A percentile compares a stretch with the other conserved stretches of the same genome.
Conservation (phyloP, 2,113 vertebrate genomes). For the Quiscalus mexicanus region DNA sequence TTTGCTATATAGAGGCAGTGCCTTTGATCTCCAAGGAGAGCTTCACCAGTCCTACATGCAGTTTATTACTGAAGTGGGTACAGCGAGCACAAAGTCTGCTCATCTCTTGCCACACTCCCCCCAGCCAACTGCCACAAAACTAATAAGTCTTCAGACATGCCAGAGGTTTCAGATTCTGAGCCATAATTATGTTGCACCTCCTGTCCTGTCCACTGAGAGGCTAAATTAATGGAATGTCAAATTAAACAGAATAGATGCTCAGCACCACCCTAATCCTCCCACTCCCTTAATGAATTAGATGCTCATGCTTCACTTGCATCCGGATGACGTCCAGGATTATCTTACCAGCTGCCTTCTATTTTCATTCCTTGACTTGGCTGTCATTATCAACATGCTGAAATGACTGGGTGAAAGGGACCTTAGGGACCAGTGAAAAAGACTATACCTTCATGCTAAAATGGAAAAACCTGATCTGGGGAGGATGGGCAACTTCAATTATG, state of each 20-base stretch:
- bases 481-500: neutral
- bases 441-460: neutral
- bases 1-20: neutral
- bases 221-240: conserved; percentile 47
- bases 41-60: neutral
- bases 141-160: neutral
- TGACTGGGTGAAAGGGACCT: neutral
- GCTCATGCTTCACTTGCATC: conserved; percentile 39
- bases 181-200: neutral
- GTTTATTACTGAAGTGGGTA: neutral
- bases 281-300: conserved; percentile 45
- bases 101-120: neutral
- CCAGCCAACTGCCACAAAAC: neutral
- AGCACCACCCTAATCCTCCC: conserved; percentile 12
- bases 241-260: conserved; percentile 23
- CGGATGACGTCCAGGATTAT: conserved; percentile 30
- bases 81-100: neutral
- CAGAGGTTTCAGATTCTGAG: neutral
- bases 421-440: neutral
- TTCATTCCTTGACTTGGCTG: conserved; percentile 33
- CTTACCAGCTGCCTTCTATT: conserved; percentile 2
- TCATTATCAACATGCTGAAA: conserved; percentile 1
- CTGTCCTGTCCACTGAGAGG: neutral
- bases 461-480: neutral
- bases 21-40: neutral